Percentiles rank a stretch among this genome's conserved stretches.
Conservation (phyloP, 2,797 vertebrate genomes). For the Ficedula albicollis region DNA sequence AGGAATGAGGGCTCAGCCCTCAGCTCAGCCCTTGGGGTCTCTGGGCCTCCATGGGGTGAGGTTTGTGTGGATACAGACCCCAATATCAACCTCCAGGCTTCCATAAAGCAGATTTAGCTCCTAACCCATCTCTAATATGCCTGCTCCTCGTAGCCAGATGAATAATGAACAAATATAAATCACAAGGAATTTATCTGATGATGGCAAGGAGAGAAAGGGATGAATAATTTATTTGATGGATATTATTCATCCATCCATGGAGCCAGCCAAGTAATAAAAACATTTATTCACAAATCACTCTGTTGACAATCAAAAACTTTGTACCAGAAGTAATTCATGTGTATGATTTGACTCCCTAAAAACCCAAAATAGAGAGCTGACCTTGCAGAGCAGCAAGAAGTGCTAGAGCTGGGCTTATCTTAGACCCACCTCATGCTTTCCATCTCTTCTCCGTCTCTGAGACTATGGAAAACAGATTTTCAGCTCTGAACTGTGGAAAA, state of each 20-base stretch:
- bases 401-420: not conserved
- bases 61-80: not conserved
- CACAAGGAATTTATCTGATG: constrained; percentile 60
- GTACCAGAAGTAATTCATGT: not conserved
- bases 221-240: constrained; percentile 62
- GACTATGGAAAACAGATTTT: not conserved
- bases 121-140: not conserved
- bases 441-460: not conserved
- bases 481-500: not conserved
- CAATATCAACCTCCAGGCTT: not conserved
- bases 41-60: not conserved
- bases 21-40: not conserved
- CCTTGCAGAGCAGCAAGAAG: not conserved
- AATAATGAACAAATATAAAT: constrained; percentile 62
- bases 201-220: constrained; percentile 46
- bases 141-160: not conserved
- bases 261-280: constrained; percentile 60
- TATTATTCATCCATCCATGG: constrained; percentile 52
- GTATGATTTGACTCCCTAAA: constrained; percentile 21
- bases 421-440: not conserved
- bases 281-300: constrained; percentile 59
- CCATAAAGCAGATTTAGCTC: not conserved
- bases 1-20: not conserved
- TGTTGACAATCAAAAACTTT: constrained; percentile 16
- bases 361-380: not conserved